Evolutionary conservation across 2,113 vertebrate genomes (phyloP), one percentile per base, ranked within the genome.

Genomic region (Megaleporinus macrocephalus): DNA sequence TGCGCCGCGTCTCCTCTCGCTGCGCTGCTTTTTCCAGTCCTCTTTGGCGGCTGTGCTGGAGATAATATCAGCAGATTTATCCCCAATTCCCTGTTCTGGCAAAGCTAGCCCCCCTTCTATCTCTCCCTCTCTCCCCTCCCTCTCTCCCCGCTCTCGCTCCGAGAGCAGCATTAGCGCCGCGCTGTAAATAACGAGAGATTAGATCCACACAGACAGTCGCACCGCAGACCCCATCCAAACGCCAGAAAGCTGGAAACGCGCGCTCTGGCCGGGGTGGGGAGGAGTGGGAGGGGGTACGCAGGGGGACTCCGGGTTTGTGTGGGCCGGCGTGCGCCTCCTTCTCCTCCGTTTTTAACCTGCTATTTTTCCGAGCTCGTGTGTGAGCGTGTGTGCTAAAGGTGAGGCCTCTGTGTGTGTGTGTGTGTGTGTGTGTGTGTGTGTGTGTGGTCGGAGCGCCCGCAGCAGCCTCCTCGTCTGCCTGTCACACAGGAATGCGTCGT

Each of bases 81-180:
- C 9, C 57, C 29, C 62, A 68, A 59, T 49, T n/a, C 27, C 47
- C 61, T 66, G 22, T 78, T 57, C 30, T 53, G 68, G 18, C 41
- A 70, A 78, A 53, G 73, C 71, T 73, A 85, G 79, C 76, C 70
- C 73, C 85, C 73, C n/a, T 88, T 89, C 84, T 84, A 61, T 33
- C 36, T 65, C 59, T 41, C 61, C 20, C 59, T 65, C 59, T 30
- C 26, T 22, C 10, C 62, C 18, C 4, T 55, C 47, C 55, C 14
- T 13, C 6, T 27, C n/a, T 53, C 15, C 51, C 22, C 30, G 18
- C 20, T 47, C 24, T 26, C 7, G 18, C 53, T 22, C 53, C 3
- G 15, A 51, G 49, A 51, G 49, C 49, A 61, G 57, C 57, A 69
- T 69, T 69, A 69, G 30, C 22, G 30, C 33, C 33, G 12, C 3